These are phyloP conservation scores for Sander vitreus DNA, from an alignment of 2,113 vertebrate species.

Conservation along the genomic window DNA sequence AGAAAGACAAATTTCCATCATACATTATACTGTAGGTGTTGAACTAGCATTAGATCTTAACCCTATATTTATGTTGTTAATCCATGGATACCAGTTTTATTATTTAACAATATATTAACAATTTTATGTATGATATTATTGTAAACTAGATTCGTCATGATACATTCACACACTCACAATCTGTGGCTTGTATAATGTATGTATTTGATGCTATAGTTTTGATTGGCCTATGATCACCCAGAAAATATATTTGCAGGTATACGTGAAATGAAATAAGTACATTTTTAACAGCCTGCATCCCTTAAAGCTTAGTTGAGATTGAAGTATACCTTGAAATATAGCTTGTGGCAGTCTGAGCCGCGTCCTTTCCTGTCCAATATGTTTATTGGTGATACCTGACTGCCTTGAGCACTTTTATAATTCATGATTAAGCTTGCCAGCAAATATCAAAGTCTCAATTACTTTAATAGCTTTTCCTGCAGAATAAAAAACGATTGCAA, in stretches of 20 bases:
- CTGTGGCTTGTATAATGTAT: background rate
- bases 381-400: conserved; percentile 58
- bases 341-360: conserved; percentile 8
- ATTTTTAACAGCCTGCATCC: conserved; percentile 45
- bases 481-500: conserved; percentile 30
- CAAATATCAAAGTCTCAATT: conserved; percentile 57
- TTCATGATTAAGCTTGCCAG: conserved; percentile 61
- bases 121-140: background rate
- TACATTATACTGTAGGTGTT: background rate
- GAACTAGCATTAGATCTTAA: background rate
- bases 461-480: conserved; percentile 38
- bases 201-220: conserved; percentile 14
- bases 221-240: conserved; percentile 7
- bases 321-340: conserved; percentile 47
- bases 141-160: background rate
- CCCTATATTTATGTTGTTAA: background rate
- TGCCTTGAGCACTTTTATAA: conserved; percentile 41
- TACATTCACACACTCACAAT: background rate
- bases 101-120: background rate
- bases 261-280: conserved; percentile 43
- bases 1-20: conserved; percentile 30
- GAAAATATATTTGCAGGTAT: conserved; percentile 31
- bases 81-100: conserved; percentile 8
- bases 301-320: conserved; percentile 42
- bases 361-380: conserved; percentile 64